Percentiles rank a stretch among this genome's conserved stretches.
Evolutionary conservation across 2,113 vertebrate genomes (phyloP).

Genomic region (Pedetes capensis): DNA sequence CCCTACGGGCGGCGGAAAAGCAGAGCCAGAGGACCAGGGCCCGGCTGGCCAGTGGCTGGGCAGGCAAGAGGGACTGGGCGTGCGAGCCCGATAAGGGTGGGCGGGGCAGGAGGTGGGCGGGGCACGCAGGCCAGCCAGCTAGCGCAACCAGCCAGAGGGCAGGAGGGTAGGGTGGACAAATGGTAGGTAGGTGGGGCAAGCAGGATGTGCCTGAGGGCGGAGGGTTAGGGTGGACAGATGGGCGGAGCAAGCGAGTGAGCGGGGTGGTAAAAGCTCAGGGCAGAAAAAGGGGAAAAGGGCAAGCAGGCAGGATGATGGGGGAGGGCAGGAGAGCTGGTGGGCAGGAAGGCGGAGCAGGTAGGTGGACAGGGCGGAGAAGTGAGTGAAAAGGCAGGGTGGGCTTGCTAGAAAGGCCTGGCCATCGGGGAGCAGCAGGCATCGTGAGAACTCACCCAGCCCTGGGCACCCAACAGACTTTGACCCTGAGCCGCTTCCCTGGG

Average conservation of each 20-base stretch:
- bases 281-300: too few relatives aligned
- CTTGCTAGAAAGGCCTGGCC: neutral
- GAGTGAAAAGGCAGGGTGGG: too few relatives aligned
- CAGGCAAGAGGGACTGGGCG: neutral
- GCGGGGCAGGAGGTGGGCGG: too few relatives aligned
- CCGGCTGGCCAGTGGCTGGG: too few relatives aligned
- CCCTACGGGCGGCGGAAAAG: neutral
- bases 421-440: neutral
- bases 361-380: too few relatives aligned
- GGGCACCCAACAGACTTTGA: neutral
- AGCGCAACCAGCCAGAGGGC: neutral
- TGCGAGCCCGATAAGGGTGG: neutral
- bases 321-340: too few relatives aligned
- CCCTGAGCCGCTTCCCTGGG: neutral
- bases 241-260: neutral
- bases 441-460: neutral
- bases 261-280: too few relatives aligned
- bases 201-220: too few relatives aligned
- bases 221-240: neutral
- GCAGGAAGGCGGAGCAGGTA: too few relatives aligned
- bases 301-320: too few relatives aligned
- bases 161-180: neutral
- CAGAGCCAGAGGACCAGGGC: neutral
- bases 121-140: too few relatives aligned
- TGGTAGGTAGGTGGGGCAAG: neutral